Base-by-base conservation (phyloP, 2,797 vertebrate species). In the Podargus strigoides region DNA sequence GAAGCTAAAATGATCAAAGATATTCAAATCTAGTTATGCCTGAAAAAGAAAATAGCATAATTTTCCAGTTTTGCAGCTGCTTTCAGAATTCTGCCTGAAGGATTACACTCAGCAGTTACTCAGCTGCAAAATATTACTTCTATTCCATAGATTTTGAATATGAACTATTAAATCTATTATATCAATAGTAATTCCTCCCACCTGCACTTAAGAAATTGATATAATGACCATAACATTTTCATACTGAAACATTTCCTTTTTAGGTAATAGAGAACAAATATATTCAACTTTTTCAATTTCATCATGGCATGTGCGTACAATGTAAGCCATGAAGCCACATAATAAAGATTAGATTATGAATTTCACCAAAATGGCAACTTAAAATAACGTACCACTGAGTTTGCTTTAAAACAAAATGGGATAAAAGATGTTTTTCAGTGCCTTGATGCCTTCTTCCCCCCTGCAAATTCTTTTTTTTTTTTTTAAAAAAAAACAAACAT, bases 31-130 rank as follows among this genome's bases (percentile, higher is more conserved):
- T 92, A 95, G 95, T 87, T 97, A 95, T 86, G 86, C 81, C 91
- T 96, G 83, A 86, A 97, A 94, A 82, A 86, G 34, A 89, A 94
- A 97, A 93, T 49, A 96, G 96, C 18, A 24, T 85, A 95, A 97
- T 97, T 97, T 97, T 96, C 95, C 78, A 92, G 74, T 97, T 97
- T 96, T 97, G 97, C 88, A 96, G 95, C 93, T 96, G 87, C 94
- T 97, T 97, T 96, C 85, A 95, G 90, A 97, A 97, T 95, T 96
- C 85, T 96, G 66, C 93, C 94, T 94, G 82, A 97, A 96, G 87
- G 73, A 97, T 97, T 97, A 97, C 84, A 96, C 79, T 96, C 56
- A 15, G 89, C 62, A 96, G 89, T 95, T 96, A 95, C 80, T 97
- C 93, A 95, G 82, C 95, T 96, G 87, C 81, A 97, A 95, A 97